Percentiles rank a stretch among this genome's conserved stretches.
phyloP scores from a whole-genome alignment of 2,888 invertebrate species.

The Caenorhabditis sp. region DNA sequence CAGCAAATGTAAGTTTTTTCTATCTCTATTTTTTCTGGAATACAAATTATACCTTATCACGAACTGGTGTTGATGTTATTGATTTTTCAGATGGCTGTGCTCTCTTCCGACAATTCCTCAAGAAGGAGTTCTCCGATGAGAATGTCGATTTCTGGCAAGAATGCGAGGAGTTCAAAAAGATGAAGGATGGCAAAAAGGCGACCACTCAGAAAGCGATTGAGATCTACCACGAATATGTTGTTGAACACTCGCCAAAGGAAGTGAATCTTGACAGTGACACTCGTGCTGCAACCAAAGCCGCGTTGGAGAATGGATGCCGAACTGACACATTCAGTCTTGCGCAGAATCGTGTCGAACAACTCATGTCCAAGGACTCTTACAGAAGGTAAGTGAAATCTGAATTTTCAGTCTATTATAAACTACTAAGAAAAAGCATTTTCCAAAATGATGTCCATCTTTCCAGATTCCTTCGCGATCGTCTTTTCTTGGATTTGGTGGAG shows the following conservation, averaged over 20 bases:
- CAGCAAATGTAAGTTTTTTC: conserved; percentile 61
- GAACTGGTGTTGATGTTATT: no score
- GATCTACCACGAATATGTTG: conserved; percentile 61
- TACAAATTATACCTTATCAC: no score
- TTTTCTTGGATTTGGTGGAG: conserved; percentile 52
- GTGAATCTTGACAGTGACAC: conserved; percentile 68
- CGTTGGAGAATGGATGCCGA: conserved; percentile 56
- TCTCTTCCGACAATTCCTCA: conserved; percentile 64
- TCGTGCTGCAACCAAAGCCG: conserved; percentile 63
- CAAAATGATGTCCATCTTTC: conserved; percentile 10
- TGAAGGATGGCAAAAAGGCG: conserved; percentile 62
- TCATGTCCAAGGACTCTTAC: conserved; percentile 68
- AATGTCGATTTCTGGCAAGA: conserved; percentile 68
- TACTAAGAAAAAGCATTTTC: neutral
- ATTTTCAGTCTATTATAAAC: no score
- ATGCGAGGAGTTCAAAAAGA: conserved; percentile 67
- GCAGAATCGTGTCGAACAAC: conserved; percentile 62
- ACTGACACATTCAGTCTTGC: conserved; percentile 65
- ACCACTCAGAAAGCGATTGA: conserved; percentile 60
- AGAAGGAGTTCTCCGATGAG: conserved; percentile 63
- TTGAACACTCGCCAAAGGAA: conserved; percentile 61
- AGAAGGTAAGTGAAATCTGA: conserved; percentile 38
- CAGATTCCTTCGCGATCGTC: conserved; percentile 55
- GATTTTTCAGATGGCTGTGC: conserved; percentile 62
- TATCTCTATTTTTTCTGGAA: neutral